These are phyloP conservation scores for Sebastes hubbsi DNA, from an alignment of 2,797 vertebrate species.

Conservation along the genomic window DNA sequence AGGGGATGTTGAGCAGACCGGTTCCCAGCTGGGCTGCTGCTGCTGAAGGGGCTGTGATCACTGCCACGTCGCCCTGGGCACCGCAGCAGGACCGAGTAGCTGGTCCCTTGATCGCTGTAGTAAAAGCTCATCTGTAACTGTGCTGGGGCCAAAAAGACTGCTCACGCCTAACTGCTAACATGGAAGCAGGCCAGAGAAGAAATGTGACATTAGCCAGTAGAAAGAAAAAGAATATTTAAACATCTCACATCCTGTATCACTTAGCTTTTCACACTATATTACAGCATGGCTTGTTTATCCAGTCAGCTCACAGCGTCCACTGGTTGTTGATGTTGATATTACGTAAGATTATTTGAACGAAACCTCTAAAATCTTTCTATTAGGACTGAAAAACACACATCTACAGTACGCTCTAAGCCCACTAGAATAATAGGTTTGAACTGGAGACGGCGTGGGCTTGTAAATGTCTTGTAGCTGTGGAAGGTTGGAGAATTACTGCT, in stretches of 20 bases:
- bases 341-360: background rate
- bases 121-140: slow-evolving; percentile 60
- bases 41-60: slow-evolving; percentile 57
- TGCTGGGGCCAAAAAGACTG: slow-evolving; percentile 48
- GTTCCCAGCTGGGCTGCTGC: slow-evolving; percentile 67
- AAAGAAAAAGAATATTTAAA: slow-evolving; percentile 37
- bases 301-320: background rate
- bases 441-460: slow-evolving; percentile 8
- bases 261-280: slow-evolving; percentile 10
- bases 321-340: background rate
- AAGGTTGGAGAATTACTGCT: slow-evolving; percentile 21
- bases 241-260: slow-evolving; percentile 5
- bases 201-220: slow-evolving; percentile 6
- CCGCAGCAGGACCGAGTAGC: slow-evolving; percentile 42
- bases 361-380: background rate
- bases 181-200: slow-evolving; percentile 62
- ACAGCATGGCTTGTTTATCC: background rate
- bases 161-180: slow-evolving; percentile 55
- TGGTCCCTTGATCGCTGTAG: slow-evolving; percentile 56
- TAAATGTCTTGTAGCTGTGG: slow-evolving; percentile 36
- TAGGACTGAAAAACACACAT: slow-evolving; percentile 1
- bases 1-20: slow-evolving; percentile 32
- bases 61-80: slow-evolving; percentile 58
- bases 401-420: background rate
- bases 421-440: slow-evolving; percentile 26